Evolutionary conservation across 2,797 vertebrate genomes (phyloP).

Genomic region (Anabacerthia variegaticeps): DNA sequence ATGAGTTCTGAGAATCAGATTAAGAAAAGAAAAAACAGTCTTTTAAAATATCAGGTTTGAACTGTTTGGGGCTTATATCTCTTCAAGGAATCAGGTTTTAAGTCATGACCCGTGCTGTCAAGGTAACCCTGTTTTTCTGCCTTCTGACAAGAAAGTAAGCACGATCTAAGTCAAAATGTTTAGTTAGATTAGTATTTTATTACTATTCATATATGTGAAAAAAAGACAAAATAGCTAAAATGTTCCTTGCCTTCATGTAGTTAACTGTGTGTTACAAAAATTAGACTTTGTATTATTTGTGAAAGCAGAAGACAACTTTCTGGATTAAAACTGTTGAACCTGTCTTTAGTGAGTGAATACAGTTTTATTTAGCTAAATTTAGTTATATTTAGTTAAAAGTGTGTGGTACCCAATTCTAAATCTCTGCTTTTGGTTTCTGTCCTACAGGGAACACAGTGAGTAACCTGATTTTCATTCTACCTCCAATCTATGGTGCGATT

Average conservation of each 20-base stretch:
- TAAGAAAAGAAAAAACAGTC: not conserved
- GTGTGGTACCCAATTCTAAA: not conserved
- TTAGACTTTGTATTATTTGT: not conserved
- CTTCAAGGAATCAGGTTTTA: not conserved
- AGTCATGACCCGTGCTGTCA: not conserved
- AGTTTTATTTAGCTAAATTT: not conserved
- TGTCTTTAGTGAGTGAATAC: not conserved
- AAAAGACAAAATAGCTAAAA: not conserved
- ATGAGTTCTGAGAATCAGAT: not conserved
- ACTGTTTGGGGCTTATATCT: not conserved
- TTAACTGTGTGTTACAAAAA: not conserved
- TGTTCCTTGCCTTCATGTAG: not conserved
- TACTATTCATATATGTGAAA: not conserved
- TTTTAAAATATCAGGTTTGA: not conserved
- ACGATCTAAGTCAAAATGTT: not conserved
- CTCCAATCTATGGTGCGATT: slow-evolving; percentile 92
- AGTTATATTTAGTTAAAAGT: not conserved
- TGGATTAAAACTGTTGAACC: not conserved
- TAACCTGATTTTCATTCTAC: slow-evolving; percentile 99
- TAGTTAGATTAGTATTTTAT: not conserved
- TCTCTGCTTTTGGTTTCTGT: slow-evolving; percentile 56
- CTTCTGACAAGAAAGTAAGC: not conserved
- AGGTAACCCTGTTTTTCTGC: not conserved
- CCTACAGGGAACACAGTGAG: slow-evolving; percentile 96
- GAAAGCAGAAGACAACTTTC: not conserved